Evolutionary conservation across 1,140 invertebrate species (phyloP).

Genomic region (Pseudomyrmex pallidus): DNA sequence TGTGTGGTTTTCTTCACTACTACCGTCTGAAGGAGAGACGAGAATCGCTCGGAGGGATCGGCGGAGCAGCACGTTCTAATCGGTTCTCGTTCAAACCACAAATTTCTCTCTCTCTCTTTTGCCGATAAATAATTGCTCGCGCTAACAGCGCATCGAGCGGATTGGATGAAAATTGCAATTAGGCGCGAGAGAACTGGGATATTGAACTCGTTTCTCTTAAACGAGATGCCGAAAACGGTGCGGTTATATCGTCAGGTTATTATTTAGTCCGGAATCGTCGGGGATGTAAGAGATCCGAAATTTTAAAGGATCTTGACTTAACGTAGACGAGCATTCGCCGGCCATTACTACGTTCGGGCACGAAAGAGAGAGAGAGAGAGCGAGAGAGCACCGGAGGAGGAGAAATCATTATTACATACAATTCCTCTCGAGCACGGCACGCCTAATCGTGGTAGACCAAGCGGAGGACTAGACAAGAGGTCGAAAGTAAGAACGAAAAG

Average conservation of each 20-base stretch:
- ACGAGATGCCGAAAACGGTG: neutral
- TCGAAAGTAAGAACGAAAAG: slow-evolving; percentile 29
- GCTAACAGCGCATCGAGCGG: slow-evolving; percentile 1
- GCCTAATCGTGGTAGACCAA: slow-evolving; percentile 41
- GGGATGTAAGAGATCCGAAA: neutral
- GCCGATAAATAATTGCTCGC: slow-evolving; percentile 49
- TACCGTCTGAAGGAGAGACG: neutral
- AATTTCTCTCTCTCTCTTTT: neutral
- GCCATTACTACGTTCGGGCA: too few relatives aligned
- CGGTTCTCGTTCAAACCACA: neutral
- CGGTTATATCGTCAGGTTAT: neutral
- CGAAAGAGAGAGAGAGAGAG: too few relatives aligned
- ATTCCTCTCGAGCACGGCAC: slow-evolving; percentile 18
- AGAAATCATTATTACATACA: slow-evolving; percentile 36
- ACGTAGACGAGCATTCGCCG: too few relatives aligned
- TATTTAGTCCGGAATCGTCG: neutral
- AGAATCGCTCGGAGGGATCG: neutral
- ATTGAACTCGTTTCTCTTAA: slow-evolving; percentile 14
- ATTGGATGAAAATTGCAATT: slow-evolving; percentile 46
- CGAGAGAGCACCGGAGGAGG: neutral
- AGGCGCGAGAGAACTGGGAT: slow-evolving; percentile 7
- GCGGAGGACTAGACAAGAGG: slow-evolving; percentile 18
- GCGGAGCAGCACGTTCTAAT: slow-evolving; percentile 9
- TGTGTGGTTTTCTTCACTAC: slow-evolving; percentile 36
- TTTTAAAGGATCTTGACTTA: neutral